Evolutionary conservation across 2,888 invertebrate genomes (phyloP).

Genomic region (Aromia moschata): DNA sequence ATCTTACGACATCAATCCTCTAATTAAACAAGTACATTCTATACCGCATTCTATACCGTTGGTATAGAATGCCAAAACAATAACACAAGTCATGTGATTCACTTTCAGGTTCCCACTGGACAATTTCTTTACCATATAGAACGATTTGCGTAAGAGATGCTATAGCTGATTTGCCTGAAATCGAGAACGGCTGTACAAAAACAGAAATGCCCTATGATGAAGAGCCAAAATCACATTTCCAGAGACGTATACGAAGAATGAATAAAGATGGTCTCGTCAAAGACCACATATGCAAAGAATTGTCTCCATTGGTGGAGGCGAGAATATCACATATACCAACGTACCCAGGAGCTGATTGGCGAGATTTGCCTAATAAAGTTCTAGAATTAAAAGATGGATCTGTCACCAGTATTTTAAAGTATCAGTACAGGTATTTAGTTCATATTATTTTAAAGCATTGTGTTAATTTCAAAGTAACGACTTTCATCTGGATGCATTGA

Average conservation of each 20-base stretch:
- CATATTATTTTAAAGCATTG: too few species aligned
- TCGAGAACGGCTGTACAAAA: conserved; percentile 75
- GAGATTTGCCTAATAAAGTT: conserved; percentile 82
- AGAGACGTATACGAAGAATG: conserved; percentile 71
- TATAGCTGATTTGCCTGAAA: conserved; percentile 81
- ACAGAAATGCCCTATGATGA: conserved; percentile 77
- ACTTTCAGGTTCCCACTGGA: conserved; percentile 67
- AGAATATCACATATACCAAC: conserved; percentile 80
- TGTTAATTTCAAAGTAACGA: too few species aligned
- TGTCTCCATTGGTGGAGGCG: conserved; percentile 81
- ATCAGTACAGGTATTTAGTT: conserved; percentile 67
- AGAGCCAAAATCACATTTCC: conserved; percentile 79
- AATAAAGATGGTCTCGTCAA: conserved; percentile 50
- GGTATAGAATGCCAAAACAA: too few species aligned
- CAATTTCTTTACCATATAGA: conserved; percentile 76
- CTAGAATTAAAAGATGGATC: conserved; percentile 77
- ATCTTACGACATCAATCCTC: too few species aligned
- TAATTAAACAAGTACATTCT: too few species aligned
- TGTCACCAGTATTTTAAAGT: conserved; percentile 68
- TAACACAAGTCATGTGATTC: too few species aligned
- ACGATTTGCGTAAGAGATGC: conserved; percentile 81
- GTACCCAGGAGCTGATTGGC: conserved; percentile 82
- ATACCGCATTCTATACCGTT: too few species aligned
- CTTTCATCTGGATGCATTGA: too few species aligned
- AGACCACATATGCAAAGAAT: conserved; percentile 87